Percentiles rank a stretch among this genome's conserved stretches.
Evolutionary conservation across 1,140 invertebrate species (phyloP).

Genomic region (Arion vulgaris): DNA sequence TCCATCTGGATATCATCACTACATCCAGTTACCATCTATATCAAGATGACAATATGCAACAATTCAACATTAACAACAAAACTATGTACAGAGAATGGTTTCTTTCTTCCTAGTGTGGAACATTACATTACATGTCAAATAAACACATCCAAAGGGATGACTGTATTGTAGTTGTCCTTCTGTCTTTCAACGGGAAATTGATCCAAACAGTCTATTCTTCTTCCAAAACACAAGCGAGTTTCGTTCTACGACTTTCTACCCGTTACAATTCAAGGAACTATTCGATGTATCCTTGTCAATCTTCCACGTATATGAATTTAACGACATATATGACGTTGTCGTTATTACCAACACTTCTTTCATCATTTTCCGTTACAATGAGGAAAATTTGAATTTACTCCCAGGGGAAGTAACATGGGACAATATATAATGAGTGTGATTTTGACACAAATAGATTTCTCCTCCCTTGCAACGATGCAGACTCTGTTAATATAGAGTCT

Average conservation of each 20-base stretch:
- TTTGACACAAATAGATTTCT: not conserved
- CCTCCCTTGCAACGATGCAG: not conserved
- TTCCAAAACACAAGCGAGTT: not conserved
- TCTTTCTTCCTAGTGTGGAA: conserved; percentile 46
- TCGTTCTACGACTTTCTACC: not conserved
- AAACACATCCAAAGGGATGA: conserved; percentile 4
- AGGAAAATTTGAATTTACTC: not conserved
- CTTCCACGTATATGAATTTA: not conserved
- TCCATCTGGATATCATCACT: conserved; percentile 13
- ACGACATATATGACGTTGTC: not conserved
- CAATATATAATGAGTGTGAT: conserved; percentile 9
- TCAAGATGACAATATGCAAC: not conserved
- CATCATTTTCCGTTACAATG: conserved; percentile 34
- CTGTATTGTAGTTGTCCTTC: conserved; percentile 33
- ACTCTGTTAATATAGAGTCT: not conserved
- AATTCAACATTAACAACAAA: not conserved
- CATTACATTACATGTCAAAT: conserved; percentile 39
- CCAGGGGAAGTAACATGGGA: conserved; percentile 22
- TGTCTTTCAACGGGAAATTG: conserved; percentile 29
- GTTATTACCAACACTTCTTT: conserved; percentile 41
- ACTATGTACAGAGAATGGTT: conserved; percentile 38
- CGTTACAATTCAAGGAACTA: not conserved
- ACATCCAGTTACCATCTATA: conserved; percentile 14
- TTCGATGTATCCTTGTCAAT: conserved; percentile 20
- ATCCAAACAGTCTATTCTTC: not conserved